phyloP scores from a whole-genome alignment of 2,888 invertebrate genomes.

The Emmelina monodactyla region DNA sequence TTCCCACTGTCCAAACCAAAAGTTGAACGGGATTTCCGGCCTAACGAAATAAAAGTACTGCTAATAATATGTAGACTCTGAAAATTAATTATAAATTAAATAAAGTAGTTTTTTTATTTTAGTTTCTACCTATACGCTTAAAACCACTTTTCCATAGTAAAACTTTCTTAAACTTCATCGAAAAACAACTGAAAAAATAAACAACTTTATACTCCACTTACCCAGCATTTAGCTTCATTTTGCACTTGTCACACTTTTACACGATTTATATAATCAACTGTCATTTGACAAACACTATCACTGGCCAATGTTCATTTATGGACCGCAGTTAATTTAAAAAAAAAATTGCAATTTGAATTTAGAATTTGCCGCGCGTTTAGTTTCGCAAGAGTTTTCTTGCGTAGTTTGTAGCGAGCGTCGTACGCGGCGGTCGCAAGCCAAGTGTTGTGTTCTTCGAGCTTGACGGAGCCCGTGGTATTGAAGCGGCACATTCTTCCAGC shows the following conservation, averaged over 20 bases:
- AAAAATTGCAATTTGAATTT: constrained; percentile 3
- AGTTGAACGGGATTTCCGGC: too few relatives aligned
- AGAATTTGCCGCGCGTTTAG: constrained; percentile 1
- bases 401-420: constrained; percentile 24
- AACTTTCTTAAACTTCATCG: too few relatives aligned
- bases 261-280: constrained; percentile 16
- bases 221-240: constrained; percentile 53
- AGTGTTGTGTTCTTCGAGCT: constrained; percentile 24
- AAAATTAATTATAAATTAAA: not conserved
- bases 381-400: not conserved
- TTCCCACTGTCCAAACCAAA: too few relatives aligned
- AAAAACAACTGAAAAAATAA: constrained; percentile 13
- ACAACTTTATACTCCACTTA: constrained; percentile 34
- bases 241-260: constrained; percentile 27
- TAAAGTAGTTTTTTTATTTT: not conserved
- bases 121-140: not conserved
- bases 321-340: constrained; percentile 2
- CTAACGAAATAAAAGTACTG: too few relatives aligned
- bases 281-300: constrained; percentile 13
- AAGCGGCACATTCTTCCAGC: constrained; percentile 37
- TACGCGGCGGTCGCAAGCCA: constrained; percentile 28
- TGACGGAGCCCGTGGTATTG: constrained; percentile 39
- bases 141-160: too few relatives aligned
- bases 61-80: too few relatives aligned
- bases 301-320: not conserved